Percentiles rank a stretch among this genome's conserved stretches.
phyloP scores from a whole-genome alignment of 2,888 invertebrate species.

The Danaus chrysippus region DNA sequence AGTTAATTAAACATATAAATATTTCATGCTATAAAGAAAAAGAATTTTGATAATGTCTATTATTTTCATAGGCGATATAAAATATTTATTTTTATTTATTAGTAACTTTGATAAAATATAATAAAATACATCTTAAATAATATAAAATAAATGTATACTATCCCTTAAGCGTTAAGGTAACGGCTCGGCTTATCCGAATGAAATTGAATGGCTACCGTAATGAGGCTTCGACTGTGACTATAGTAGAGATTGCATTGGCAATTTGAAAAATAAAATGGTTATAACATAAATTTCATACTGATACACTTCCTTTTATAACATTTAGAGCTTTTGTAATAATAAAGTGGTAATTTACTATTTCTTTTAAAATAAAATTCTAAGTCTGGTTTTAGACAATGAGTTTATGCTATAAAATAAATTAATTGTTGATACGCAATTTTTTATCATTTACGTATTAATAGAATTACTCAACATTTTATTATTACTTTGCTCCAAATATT shows the following conservation, averaged over 20 bases:
- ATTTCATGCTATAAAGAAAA: neutral
- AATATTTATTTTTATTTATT: too few relatives aligned
- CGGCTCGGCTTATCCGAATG: conserved; percentile 39
- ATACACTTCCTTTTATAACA: neutral
- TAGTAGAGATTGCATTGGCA: conserved; percentile 24
- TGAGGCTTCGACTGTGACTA: conserved; percentile 40
- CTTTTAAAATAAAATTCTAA: neutral
- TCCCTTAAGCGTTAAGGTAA: conserved; percentile 38
- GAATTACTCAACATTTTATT: neutral
- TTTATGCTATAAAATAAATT: too few relatives aligned
- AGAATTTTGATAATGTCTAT: neutral
- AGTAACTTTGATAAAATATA: too few relatives aligned
- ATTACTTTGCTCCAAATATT: conserved; percentile 10
- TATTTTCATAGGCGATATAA: too few relatives aligned
- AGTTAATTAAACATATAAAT: neutral
- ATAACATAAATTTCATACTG: conserved; percentile 3
- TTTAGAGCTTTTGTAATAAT: too few relatives aligned
- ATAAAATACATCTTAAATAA: neutral
- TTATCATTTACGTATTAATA: too few relatives aligned
- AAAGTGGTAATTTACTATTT: conserved; percentile 7
- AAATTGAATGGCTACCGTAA: conserved; percentile 54
- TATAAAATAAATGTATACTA: neutral
- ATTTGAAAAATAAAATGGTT: conserved; percentile 15
- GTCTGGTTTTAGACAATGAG: too few relatives aligned
- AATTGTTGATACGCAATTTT: too few relatives aligned